Base-by-base conservation (phyloP, 2,888 invertebrate species). In the Troides aeacus region DNA sequence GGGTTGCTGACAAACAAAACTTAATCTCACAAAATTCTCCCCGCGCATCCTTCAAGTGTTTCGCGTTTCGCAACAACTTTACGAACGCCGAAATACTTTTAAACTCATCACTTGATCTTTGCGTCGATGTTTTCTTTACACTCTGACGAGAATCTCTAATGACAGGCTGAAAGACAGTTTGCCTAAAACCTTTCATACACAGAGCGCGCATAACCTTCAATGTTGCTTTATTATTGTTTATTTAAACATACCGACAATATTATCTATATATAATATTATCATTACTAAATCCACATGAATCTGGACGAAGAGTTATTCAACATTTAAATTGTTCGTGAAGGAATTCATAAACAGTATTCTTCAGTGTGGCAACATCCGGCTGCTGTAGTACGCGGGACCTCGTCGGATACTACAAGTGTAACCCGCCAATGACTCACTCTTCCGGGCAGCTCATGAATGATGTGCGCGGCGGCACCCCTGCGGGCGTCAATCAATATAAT, bases 1-100 rank as follows among this genome's bases (percentile, higher is more conserved):
- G 73, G 70, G 75, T 77, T 76, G 76, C 77, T 59, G 21, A 18
- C 50, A 50, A 23, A n/a, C 50, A 63, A 63, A 68, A 68, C 63
- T 63, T 62, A 63, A 42, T n/a, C 59, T 42, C 42, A 39, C 60
- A 10, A 63, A 30, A 50, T 30, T 36, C n/a, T 64, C 64, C 30
- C 36, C 18, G 17, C 56, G 36, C 36, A 56, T 36, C 56, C 18
- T 56, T n/a, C 56, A 30, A 64, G 50, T 50, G 23, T 46, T 62
- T 62, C 18, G 42, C 23, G 42, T 23, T 39, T 62, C 21, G 23
- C 17, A 59, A 59, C 57, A 57, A 57, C 57, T 57, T 57, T 57
- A 8, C 23, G 8, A 57, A 21, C 18, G 57, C 39, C 8, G 39
- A 10, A 39, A 39, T 39, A 39, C 39, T 39, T 39, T 39, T 10